These are phyloP conservation scores for Mactra quadrangularis DNA, from an alignment of 1,140 invertebrate genomes.

Conservation along the genomic window DNA sequence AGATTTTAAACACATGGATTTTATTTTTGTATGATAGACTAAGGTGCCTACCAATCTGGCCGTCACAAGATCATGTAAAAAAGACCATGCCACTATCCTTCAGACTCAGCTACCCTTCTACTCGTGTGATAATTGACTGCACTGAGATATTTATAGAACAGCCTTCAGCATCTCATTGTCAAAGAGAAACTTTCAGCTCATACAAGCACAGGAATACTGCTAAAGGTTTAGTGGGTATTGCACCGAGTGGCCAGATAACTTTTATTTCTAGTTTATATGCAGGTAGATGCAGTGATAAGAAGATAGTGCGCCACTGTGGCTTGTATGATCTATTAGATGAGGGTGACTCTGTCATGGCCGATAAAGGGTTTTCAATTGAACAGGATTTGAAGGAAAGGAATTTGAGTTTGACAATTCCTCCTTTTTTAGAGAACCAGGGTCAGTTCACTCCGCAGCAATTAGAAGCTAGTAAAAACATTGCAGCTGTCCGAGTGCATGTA, in stretches of 20 bases:
- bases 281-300: slow-evolving; percentile 41
- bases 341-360: slow-evolving; percentile 63
- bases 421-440: slow-evolving; percentile 31
- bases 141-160: slow-evolving; percentile 52
- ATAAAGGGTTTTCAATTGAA: slow-evolving; percentile 62
- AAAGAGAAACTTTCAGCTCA: slow-evolving; percentile 33
- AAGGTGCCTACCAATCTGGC: slow-evolving; percentile 13
- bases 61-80: slow-evolving; percentile 16
- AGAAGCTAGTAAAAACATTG: slow-evolving; percentile 29
- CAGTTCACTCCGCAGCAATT: slow-evolving; percentile 43
- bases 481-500: slow-evolving; percentile 57
- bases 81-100: slow-evolving; percentile 12
- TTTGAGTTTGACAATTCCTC: slow-evolving; percentile 60
- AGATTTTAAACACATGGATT: slow-evolving; percentile 30
- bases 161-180: slow-evolving; percentile 33
- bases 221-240: slow-evolving; percentile 40
- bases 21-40: no score
- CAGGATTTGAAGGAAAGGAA: slow-evolving; percentile 44
- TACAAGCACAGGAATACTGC: slow-evolving; percentile 60
- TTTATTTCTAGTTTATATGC: slow-evolving; percentile 41
- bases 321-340: slow-evolving; percentile 23
- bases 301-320: slow-evolving; percentile 46
- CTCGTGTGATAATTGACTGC: slow-evolving; percentile 59
- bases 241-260: slow-evolving; percentile 38
- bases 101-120: slow-evolving; percentile 40